These are phyloP conservation scores for Phoxinus phoxinus DNA, from an alignment of 2,113 vertebrate species.

Conservation along the genomic window DNA sequence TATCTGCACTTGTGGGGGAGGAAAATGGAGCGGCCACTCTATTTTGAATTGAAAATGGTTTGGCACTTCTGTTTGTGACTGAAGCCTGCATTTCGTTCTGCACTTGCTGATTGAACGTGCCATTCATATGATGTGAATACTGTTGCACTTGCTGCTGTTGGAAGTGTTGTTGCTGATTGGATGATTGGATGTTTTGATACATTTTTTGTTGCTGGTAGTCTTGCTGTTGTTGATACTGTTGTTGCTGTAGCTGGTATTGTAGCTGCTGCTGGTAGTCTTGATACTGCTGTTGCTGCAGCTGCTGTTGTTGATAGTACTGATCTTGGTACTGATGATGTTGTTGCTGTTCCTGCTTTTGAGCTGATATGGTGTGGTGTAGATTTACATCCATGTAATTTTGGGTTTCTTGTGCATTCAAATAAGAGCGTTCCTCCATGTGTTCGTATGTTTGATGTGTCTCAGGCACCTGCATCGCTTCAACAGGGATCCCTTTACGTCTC, in stretches of 20 bases:
- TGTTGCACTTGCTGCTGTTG: constrained; percentile 66
- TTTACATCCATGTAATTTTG: constrained; percentile 83
- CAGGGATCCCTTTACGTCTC: constrained; percentile 74
- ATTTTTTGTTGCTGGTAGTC: constrained; percentile 65
- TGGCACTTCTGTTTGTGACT: constrained; percentile 84
- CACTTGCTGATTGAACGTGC: constrained; percentile 74
- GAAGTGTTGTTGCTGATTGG: constrained; percentile 59
- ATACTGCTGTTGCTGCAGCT: constrained; percentile 71
- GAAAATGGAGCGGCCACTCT: constrained; percentile 78
- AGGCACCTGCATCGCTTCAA: constrained; percentile 70
- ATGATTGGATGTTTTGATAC: constrained; percentile 56
- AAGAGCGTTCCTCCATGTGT: constrained; percentile 65
- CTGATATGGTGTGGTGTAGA: constrained; percentile 61
- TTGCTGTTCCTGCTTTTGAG: constrained; percentile 65
- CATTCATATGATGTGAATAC: constrained; percentile 76
- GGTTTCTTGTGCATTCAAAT: constrained; percentile 74
- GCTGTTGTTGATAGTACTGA: constrained; percentile 73
- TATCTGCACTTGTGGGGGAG: constrained; percentile 72
- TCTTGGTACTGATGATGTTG: constrained; percentile 67
- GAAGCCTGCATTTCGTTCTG: constrained; percentile 72
- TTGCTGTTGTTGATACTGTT: constrained; percentile 59
- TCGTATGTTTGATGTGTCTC: constrained; percentile 67
- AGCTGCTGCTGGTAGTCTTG: constrained; percentile 58
- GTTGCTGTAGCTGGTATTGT: constrained; percentile 64
- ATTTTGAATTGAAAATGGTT: constrained; percentile 82